These are phyloP conservation scores for Agrypnus murinus DNA, from an alignment of 2,888 invertebrate genomes.

Conservation along the genomic window DNA sequence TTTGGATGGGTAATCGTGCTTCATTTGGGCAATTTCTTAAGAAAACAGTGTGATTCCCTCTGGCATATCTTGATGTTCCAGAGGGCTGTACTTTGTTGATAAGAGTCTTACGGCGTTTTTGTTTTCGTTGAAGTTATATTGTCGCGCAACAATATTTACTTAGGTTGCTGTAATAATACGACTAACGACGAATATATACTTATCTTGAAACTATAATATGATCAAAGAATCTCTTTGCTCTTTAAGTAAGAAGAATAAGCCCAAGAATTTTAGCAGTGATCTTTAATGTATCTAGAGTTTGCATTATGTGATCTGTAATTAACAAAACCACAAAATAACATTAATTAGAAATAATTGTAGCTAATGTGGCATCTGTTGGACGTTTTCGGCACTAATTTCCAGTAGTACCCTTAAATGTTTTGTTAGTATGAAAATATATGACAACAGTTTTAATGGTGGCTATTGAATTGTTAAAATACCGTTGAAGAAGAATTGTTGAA, in stretches of 20 bases:
- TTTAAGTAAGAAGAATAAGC: conserved; percentile 6
- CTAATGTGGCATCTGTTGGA: too few species aligned
- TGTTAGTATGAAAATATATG: too few species aligned
- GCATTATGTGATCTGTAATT: too few species aligned
- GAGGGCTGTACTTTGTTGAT: conserved; percentile 46
- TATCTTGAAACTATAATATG: conserved; percentile 22
- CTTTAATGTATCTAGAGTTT: too few species aligned
- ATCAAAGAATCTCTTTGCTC: conserved; percentile 20
- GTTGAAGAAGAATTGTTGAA: too few species aligned
- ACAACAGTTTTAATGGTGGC: too few species aligned
- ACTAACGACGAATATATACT: conserved; percentile 21
- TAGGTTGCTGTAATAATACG: conserved; percentile 51
- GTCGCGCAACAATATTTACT: conserved; percentile 56
- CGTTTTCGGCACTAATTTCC: too few species aligned
- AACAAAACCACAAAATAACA: too few species aligned
- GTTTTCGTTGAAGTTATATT: conserved; percentile 41
- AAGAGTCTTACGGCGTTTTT: conserved; percentile 43
- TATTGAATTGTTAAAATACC: too few species aligned
- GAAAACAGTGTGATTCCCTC: conserved; percentile 37
- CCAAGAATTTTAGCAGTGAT: neutral
- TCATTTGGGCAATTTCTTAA: conserved; percentile 44
- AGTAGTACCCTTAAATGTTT: too few species aligned
- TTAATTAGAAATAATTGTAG: too few species aligned
- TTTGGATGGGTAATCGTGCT: conserved; percentile 30
- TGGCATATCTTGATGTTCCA: conserved; percentile 47